A percentile compares a stretch with the other conserved stretches of the same genome.
phyloP scores from a whole-genome alignment of 2,888 invertebrate species.

The Schizotus pectinicornis region DNA sequence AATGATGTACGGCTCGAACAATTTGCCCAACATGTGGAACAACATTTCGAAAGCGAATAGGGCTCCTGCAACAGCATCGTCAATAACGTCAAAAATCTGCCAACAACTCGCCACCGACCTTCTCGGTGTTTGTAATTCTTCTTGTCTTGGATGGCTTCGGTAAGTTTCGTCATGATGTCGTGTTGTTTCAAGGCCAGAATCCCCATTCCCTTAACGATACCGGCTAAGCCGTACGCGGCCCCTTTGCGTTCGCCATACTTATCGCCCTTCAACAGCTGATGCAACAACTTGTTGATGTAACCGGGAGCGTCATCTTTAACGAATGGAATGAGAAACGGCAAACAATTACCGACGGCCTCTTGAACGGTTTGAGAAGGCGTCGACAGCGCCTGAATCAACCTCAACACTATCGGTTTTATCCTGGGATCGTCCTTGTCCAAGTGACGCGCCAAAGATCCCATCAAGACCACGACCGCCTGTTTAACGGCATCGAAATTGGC shows the following conservation, averaged over 20 bases:
- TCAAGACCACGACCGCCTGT: constrained; percentile 94
- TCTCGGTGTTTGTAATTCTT: constrained; percentile 94
- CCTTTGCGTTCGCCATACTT: constrained; percentile 93
- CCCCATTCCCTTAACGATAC: constrained; percentile 95
- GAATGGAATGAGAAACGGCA: constrained; percentile 91
- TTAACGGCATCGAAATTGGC: constrained; percentile 90
- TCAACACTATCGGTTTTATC: constrained; percentile 91
- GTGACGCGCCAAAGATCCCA: constrained; percentile 97
- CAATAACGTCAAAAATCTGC: too few species aligned
- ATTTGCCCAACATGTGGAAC: constrained; percentile 90
- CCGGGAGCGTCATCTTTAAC: constrained; percentile 90
- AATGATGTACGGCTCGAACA: constrained; percentile 99
- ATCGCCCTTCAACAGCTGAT: constrained; percentile 86
- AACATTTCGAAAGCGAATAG: constrained; percentile 98
- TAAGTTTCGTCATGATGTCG: constrained; percentile 93
- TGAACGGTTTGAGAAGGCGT: constrained; percentile 98
- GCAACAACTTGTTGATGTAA: constrained; percentile 85
- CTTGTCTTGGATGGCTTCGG: constrained; percentile 94
- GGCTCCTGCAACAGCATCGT: constrained; percentile 62
- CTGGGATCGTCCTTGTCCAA: constrained; percentile 87
- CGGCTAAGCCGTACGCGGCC: constrained; percentile 97
- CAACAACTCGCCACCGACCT: constrained; percentile 54
- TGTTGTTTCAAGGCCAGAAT: constrained; percentile 93
- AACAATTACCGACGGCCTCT: constrained; percentile 95
- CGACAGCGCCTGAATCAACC: constrained; percentile 87